Evolutionary conservation across 2,113 vertebrate species (phyloP).

Genomic region (Antigone vipio): DNA sequence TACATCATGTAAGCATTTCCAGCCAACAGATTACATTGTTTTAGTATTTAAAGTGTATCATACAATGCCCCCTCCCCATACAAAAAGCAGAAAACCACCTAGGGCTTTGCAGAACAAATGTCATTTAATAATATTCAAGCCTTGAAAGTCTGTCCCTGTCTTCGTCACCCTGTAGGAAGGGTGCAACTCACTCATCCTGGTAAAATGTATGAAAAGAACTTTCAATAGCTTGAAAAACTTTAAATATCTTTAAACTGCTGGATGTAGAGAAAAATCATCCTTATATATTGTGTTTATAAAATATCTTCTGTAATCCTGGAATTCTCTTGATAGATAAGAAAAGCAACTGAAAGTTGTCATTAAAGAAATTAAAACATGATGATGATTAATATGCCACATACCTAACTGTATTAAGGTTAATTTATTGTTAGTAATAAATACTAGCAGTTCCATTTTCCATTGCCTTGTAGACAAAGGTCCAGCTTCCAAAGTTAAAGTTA

Average conservation of each 20-base stretch:
- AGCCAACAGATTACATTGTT: not conserved
- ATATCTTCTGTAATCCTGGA: not conserved
- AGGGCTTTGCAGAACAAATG: not conserved
- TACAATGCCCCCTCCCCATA: not conserved
- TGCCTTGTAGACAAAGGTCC: not conserved
- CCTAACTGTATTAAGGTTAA: not conserved
- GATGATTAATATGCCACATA: not conserved
- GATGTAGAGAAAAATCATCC: not conserved
- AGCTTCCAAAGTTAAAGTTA: not conserved
- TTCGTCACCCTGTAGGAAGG: not conserved
- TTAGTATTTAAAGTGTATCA: not conserved
- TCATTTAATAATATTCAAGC: not conserved
- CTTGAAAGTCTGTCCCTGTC: not conserved
- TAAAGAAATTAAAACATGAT: not conserved
- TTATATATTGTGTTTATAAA: not conserved
- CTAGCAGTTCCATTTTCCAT: not conserved
- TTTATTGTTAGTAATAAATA: not conserved
- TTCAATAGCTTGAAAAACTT: not conserved
- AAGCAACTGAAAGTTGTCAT: not conserved
- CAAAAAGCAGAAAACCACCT: not conserved
- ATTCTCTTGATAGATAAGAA: not conserved
- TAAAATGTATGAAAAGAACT: not conserved
- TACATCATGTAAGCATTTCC: not conserved
- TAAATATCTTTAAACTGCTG: not conserved
- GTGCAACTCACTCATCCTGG: not conserved